A percentile compares a stretch with the other conserved stretches of the same genome.
Evolutionary conservation across 2,113 vertebrate genomes (phyloP).

Genomic region (Amazona guildingii): DNA sequence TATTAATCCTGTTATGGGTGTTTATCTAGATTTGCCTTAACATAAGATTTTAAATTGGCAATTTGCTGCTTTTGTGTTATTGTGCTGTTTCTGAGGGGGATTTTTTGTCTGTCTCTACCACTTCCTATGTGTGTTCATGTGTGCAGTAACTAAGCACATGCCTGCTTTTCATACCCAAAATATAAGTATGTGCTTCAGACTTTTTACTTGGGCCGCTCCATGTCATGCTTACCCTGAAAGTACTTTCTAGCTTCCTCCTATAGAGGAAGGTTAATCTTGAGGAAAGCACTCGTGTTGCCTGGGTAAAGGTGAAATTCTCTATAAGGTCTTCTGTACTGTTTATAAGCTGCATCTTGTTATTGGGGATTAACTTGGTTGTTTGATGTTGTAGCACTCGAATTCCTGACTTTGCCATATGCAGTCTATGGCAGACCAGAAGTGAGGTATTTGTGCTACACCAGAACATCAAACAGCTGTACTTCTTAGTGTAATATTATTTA

Average conservation of each 20-base stretch:
- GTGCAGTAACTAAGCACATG: constrained; percentile 39
- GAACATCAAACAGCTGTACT: neutral
- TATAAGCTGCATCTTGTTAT: neutral
- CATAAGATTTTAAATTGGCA: constrained; percentile 10
- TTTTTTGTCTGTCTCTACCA: constrained; percentile 37
- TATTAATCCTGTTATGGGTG: constrained; percentile 31
- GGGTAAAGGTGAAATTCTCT: neutral
- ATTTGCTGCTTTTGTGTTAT: constrained; percentile 56
- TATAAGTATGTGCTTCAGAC: constrained; percentile 8
- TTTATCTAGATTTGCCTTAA: constrained; percentile 62
- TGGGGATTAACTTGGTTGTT: neutral
- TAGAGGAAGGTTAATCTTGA: neutral
- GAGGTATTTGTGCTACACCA: neutral
- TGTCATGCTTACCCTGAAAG: constrained; percentile 18
- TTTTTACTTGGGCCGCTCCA: constrained; percentile 9
- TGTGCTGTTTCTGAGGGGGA: constrained; percentile 44
- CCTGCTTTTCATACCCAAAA: constrained; percentile 11
- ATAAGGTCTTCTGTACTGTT: neutral
- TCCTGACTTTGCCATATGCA: neutral
- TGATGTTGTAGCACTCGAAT: neutral
- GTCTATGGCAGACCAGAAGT: constrained; percentile 15
- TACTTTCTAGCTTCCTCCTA: constrained; percentile 10
- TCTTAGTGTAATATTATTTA: neutral
- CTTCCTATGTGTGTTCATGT: neutral
- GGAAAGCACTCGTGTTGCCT: neutral